Conservation (phyloP, 1,140 invertebrate species). For the Dinoponera quadriceps region DNA sequence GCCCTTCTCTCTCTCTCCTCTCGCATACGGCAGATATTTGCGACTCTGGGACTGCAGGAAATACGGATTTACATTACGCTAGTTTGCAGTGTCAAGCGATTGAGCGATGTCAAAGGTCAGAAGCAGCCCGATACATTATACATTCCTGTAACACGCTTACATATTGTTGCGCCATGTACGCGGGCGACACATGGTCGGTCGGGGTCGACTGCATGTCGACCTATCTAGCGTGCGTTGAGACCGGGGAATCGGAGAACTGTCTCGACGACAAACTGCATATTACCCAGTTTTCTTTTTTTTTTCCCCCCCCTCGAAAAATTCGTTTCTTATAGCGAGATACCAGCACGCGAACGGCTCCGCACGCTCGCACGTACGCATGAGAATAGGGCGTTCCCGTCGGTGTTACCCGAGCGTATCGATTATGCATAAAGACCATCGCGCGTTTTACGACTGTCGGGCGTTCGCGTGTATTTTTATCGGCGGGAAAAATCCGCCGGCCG, state of each 20-base stretch:
- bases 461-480: constrained; percentile 23
- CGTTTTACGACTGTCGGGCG: background rate
- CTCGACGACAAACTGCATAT: constrained; percentile 8
- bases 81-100: background rate
- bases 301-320: constrained; percentile 26
- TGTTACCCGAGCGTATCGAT: background rate
- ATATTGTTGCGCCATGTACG: background rate
- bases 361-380: background rate
- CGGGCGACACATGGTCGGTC: background rate
- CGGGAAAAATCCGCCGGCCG: background rate
- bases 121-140: constrained; percentile 14
- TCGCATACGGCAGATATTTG: background rate
- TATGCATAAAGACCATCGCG: constrained; percentile 14
- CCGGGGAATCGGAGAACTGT: background rate
- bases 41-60: background rate
- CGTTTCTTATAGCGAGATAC: constrained; percentile 1
- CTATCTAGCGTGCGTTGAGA: constrained; percentile 7
- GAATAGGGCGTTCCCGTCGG: background rate
- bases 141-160: constrained; percentile 24
- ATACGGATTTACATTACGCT: constrained; percentile 19
- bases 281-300: constrained; percentile 37
- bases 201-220: background rate
- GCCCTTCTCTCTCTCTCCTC: no score
- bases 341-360: background rate
- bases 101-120: constrained; percentile 7